Percentiles rank a stretch among this genome's conserved stretches.
These are phyloP conservation scores for Drosophila tristis DNA, from an alignment of 1,140 invertebrate genomes.

Conservation along the genomic window DNA sequence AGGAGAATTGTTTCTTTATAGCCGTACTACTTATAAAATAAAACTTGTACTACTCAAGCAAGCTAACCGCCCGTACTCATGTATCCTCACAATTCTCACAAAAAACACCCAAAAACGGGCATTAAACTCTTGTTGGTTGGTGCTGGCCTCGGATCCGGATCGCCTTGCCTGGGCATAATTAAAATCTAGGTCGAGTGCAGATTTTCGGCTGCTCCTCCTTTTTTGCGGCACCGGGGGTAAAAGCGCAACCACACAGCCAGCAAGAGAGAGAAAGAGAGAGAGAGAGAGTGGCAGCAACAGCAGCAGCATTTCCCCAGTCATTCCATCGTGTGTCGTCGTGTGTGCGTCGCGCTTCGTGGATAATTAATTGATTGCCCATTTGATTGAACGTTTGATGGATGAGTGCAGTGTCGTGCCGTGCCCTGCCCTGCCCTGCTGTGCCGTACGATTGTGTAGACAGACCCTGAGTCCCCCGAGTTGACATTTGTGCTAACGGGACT, in stretches of 20 bases:
- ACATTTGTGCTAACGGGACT: slow-evolving; percentile 44
- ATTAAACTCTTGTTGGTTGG: background rate
- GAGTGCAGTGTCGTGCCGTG: slow-evolving; percentile 23
- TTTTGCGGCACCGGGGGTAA: background rate
- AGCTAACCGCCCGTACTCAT: no score
- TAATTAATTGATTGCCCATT: slow-evolving; percentile 76
- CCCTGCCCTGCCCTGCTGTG: background rate
- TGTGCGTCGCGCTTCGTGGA: slow-evolving; percentile 34
- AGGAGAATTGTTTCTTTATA: no score
- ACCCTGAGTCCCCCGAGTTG: background rate
- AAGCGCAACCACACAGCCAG: slow-evolving; percentile 6
- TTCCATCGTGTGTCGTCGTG: slow-evolving; percentile 2
- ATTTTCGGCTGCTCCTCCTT: slow-evolving; percentile 9
- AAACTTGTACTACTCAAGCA: no score
- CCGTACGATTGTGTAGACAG: background rate
- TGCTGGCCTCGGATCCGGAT: slow-evolving; percentile 1
- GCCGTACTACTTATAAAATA: no score
- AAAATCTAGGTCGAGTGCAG: slow-evolving; percentile 52
- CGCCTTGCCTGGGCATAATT: slow-evolving; percentile 42
- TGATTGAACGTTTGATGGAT: slow-evolving; percentile 74
- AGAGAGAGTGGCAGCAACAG: slow-evolving; percentile 14
- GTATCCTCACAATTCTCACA: no score
- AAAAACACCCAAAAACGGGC: background rate
- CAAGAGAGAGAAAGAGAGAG: background rate
- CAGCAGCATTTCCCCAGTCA: slow-evolving; percentile 14